These are phyloP conservation scores for Caenorhabditis virilis DNA, from an alignment of 2,888 invertebrate species.

Conservation along the genomic window DNA sequence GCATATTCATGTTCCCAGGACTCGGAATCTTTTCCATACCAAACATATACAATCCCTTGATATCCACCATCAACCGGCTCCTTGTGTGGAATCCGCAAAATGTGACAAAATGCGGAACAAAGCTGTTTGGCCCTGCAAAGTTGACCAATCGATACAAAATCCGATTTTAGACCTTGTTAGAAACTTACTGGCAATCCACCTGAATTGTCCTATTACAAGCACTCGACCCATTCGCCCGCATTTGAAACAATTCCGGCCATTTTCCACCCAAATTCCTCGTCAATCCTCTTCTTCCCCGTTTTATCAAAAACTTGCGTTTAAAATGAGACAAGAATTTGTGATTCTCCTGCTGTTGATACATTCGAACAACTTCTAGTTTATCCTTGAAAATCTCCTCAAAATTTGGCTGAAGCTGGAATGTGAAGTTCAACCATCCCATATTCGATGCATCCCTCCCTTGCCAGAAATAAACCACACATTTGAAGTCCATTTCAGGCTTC, in stretches of 20 bases:
- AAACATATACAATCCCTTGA: slow-evolving; percentile 48
- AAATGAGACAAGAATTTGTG: slow-evolving; percentile 97
- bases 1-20: slow-evolving; percentile 37
- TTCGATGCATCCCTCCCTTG: slow-evolving; percentile 93
- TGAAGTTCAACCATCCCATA: slow-evolving; percentile 99
- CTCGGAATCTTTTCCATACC: slow-evolving; percentile 47
- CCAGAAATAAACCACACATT: slow-evolving; percentile 99
- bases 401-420: slow-evolving; percentile 80
- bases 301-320: slow-evolving; percentile 89
- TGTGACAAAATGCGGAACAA: slow-evolving; percentile 91
- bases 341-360: slow-evolving; percentile 97
- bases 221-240: slow-evolving; percentile 92
- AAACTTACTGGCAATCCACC: slow-evolving; percentile 73
- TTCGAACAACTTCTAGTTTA: slow-evolving; percentile 87
- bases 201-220: slow-evolving; percentile 75
- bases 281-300: slow-evolving; percentile 75
- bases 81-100: slow-evolving; percentile 63
- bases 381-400: slow-evolving; percentile 83
- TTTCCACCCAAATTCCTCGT: slow-evolving; percentile 59
- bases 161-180: neutral
- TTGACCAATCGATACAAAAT: neutral
- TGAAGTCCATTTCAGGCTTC: slow-evolving; percentile 75
- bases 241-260: slow-evolving; percentile 85
- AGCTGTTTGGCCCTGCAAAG: slow-evolving; percentile 79
- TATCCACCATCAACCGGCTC: slow-evolving; percentile 28